These are phyloP conservation scores for Axis porcinus DNA, from an alignment of 2,113 vertebrate genomes.

Conservation along the genomic window DNA sequence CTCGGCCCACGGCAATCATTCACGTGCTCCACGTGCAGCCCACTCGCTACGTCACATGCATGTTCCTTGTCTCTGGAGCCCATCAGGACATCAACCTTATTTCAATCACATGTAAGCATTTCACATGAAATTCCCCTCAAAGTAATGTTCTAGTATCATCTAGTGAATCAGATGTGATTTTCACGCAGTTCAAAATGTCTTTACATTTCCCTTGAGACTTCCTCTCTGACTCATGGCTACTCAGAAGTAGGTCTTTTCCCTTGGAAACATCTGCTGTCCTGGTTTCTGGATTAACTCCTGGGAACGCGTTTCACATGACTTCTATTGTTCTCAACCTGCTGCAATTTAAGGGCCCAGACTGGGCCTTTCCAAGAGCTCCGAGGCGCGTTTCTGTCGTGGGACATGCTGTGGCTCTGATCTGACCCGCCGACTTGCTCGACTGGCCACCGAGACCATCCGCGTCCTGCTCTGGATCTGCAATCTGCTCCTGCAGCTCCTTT, in stretches of 20 bases:
- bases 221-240: not conserved
- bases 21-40: fast-evolving
- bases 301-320: not conserved
- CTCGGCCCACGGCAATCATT: fast-evolving
- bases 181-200: not conserved
- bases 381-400: fast-evolving
- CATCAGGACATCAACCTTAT: not conserved
- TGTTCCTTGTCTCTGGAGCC: not conserved
- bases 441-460: fast-evolving
- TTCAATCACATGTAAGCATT: not conserved
- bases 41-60: fast-evolving
- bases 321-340: not conserved
- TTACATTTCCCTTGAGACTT: not conserved
- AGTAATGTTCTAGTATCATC: not conserved
- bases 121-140: not conserved
- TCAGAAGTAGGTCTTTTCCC: not conserved
- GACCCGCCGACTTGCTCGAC: not conserved
- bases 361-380: not conserved
- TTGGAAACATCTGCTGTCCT: not conserved
- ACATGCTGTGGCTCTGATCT: not conserved
- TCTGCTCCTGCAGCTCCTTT: not conserved
- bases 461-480: not conserved
- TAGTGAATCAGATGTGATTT: not conserved
- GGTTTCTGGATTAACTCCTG: not conserved
- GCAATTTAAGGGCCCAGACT: not conserved